Evolutionary conservation across 2,888 invertebrate genomes (phyloP), one percentile per base, ranked within the genome.

Genomic region (Tenthredo mesomela): DNA sequence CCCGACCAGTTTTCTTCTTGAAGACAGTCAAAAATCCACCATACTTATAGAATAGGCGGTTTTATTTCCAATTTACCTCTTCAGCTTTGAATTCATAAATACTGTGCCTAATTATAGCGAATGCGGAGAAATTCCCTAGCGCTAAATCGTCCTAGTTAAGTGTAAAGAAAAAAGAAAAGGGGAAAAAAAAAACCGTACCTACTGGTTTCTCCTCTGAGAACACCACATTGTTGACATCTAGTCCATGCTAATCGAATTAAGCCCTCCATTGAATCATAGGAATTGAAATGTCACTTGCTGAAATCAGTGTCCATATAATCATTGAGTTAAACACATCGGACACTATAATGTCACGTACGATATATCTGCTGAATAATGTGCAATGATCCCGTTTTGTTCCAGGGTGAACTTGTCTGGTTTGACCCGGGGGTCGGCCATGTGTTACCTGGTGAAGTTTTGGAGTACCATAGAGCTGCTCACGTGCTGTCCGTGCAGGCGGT

Each of bases 381-480:
- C 50, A 83, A 33, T 84, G 86, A 85, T 85, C 85, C 25, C 75
- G 4, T 86, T 67, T 29, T 85, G 84, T 90, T 90, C 15, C 89
- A 93, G 95, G 98, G 98, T 86, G 98, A 98, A 93, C 95, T 98
- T 93, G 97, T 98, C 91, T 98, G 98, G 98, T 98, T 98, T 94
- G 98, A 98, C 94, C 96, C 98, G 73, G 98, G 98, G 67, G 96
- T 98, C 90, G 96, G 97, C 88, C 97, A 98, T 93, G 97, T 97
- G 90, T 95, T 98, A 90, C 98, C 98, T 80, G 98, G 98, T 85
- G 97, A 97, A 94, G 97, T 98, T 87, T 95, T 97, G 90, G 98
- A 98, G 94, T 97, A 97, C 89, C 98, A 98, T 94, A 96, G 97
- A 86, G 97, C 98, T 71, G 98, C 98, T 84, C 96, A 98, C 93